Conservation (phyloP, 2,113 vertebrate species). For the Elanus axillaris region DNA sequence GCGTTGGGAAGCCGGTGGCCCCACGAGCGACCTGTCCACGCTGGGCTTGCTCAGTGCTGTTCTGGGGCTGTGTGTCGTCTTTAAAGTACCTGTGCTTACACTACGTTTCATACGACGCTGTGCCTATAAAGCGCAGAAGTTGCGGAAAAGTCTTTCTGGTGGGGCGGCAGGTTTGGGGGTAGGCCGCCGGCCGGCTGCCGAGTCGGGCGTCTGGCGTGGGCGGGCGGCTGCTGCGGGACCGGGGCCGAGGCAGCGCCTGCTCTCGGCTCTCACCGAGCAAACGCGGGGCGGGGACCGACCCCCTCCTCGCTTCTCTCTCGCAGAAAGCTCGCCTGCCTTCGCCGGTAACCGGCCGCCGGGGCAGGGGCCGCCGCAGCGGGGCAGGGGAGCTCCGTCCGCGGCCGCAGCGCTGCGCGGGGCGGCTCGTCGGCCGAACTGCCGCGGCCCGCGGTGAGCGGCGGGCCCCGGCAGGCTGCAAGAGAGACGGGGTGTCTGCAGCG, state of each 20-base stretch:
- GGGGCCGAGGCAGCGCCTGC: neutral
- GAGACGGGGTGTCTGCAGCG: fast-evolving
- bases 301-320: neutral
- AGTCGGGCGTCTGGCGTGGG: fast-evolving
- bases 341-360: fast-evolving
- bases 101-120: fast-evolving
- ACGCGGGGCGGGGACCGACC: fast-evolving
- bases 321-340: no score
- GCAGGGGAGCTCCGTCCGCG: neutral
- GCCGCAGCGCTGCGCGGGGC: no score
- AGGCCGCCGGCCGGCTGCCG: no score
- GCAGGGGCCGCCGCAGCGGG: neutral
- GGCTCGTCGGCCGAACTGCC: no score
- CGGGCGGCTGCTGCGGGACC: neutral
- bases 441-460: no score
- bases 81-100: neutral
- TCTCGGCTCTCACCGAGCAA: no score
- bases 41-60: fast-evolving
- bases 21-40: fast-evolving
- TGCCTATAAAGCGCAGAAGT: neutral
- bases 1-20: fast-evolving
- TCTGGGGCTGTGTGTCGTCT: fast-evolving
- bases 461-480: no score
- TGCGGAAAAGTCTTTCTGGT: neutral
- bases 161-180: no score